Conservation (phyloP, 1,140 invertebrate species). For the Drosophila grimshawi region DNA sequence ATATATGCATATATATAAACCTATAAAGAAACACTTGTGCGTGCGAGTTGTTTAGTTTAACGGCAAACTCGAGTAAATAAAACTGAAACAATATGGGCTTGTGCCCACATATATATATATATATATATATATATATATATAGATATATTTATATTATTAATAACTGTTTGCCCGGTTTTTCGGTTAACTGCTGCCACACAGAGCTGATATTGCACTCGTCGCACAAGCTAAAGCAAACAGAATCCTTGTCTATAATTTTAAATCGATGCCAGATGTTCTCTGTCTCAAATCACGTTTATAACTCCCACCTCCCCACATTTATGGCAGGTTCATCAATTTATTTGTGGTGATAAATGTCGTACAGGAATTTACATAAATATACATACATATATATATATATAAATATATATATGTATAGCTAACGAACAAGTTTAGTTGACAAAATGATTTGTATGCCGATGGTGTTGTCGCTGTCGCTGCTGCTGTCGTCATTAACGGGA, state of each 20-base stretch:
- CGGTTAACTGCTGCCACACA: slow-evolving; percentile 2
- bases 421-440: slow-evolving; percentile 58
- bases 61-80: slow-evolving; percentile 74
- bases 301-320: neutral
- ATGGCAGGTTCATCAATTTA: slow-evolving; percentile 74
- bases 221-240: neutral
- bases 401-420: slow-evolving; percentile 57
- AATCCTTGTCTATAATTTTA: neutral
- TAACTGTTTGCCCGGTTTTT: slow-evolving; percentile 7
- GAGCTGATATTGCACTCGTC: slow-evolving; percentile 1
- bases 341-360: slow-evolving; percentile 71
- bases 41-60: slow-evolving; percentile 67
- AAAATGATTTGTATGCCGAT: slow-evolving; percentile 72
- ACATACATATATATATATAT: slow-evolving; percentile 58
- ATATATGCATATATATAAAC: slow-evolving; percentile 66
- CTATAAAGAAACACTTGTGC: slow-evolving; percentile 73
- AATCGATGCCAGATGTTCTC: slow-evolving; percentile 9
- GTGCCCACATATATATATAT: neutral
- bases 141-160: neutral
- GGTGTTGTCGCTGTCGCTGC: slow-evolving; percentile 29
- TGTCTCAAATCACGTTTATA: neutral
- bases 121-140: too few species aligned
- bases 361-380: slow-evolving; percentile 77
- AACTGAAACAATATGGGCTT: slow-evolving; percentile 67
- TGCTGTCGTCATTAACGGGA: slow-evolving; percentile 23